Conservation (phyloP, 2,113 vertebrate genomes). For the Engraulis encrasicolus region DNA sequence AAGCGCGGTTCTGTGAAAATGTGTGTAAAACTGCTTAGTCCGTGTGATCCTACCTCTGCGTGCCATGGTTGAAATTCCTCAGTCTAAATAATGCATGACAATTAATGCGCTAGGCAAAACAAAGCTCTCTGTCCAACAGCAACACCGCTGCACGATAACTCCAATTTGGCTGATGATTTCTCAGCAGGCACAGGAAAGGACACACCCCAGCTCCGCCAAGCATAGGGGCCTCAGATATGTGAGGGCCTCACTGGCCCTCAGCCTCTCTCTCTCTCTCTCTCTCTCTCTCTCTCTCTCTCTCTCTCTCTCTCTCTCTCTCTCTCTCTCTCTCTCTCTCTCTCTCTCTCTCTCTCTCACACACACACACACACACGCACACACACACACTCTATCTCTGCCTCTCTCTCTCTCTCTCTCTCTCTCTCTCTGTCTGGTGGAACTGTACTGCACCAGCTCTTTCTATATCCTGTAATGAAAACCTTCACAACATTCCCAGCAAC, state of each 20-base stretch:
- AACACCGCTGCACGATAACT: constrained; percentile 42
- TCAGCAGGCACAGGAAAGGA: constrained; percentile 35
- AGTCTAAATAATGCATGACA: constrained; percentile 54
- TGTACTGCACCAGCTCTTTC: not conserved
- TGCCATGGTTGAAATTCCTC: constrained; percentile 47
- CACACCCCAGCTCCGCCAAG: constrained; percentile 23
- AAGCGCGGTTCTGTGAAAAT: not conserved
- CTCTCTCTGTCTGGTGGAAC: constrained; percentile 24
- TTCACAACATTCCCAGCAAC: no score
- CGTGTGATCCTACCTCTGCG: constrained; percentile 26
- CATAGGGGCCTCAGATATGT: constrained; percentile 39
- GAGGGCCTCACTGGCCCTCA: constrained; percentile 34
- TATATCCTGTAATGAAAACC: not conserved
- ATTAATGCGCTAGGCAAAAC: constrained; percentile 45
- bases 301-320: no score
- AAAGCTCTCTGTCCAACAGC: constrained; percentile 45
- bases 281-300: no score
- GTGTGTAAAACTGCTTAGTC: not conserved
- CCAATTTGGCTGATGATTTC: constrained; percentile 33
- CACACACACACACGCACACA: no score
- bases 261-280: not conserved
- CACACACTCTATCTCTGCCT: no score
- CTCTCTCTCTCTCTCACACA: no score
- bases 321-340: no score
- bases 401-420: not conserved